Conservation (phyloP, 2,797 vertebrate genomes). For the Betta splendens region DNA sequence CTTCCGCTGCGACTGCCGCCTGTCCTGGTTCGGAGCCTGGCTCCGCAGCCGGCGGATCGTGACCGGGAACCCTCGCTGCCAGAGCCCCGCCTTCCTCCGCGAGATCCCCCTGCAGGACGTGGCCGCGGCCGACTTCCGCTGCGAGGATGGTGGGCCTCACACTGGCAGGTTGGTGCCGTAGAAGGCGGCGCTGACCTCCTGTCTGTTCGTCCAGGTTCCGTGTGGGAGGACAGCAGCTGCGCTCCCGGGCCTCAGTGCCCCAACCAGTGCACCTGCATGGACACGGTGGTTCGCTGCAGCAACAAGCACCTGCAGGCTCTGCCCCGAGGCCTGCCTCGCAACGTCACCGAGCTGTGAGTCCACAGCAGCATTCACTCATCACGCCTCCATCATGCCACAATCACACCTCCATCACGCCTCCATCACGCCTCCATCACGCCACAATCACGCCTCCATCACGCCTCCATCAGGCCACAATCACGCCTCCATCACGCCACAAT, state of each 20-base stretch:
- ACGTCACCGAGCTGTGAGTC: slow-evolving; percentile 96
- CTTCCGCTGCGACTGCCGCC: slow-evolving; percentile 94
- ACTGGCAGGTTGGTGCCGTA: background rate
- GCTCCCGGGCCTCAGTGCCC: slow-evolving; percentile 89
- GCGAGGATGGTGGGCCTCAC: slow-evolving; percentile 88
- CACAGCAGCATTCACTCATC: too few species aligned
- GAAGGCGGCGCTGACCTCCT: fast-evolving
- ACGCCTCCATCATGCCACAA: too few species aligned
- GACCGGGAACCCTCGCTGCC: slow-evolving; percentile 95
- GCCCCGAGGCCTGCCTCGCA: slow-evolving; percentile 92
- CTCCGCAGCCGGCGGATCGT: slow-evolving; percentile 93
- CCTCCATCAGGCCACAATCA: too few species aligned
- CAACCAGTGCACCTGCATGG: slow-evolving; percentile 90
- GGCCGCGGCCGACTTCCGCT: slow-evolving; percentile 93
- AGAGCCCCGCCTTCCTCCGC: slow-evolving; percentile 90
- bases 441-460: too few species aligned
- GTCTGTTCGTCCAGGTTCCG: slow-evolving; percentile 61
- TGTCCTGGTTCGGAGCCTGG: slow-evolving; percentile 96
- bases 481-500: too few species aligned
- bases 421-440: too few species aligned
- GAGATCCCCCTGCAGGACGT: slow-evolving; percentile 98
- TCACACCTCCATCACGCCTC: too few species aligned
- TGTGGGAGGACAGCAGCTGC: slow-evolving; percentile 88
- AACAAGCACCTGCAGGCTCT: slow-evolving; percentile 92
- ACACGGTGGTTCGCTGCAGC: slow-evolving; percentile 96